Evolutionary conservation across 2,797 vertebrate species (phyloP), one percentile per base, ranked within the genome.

Genomic region (Toxotes lorentzi): DNA sequence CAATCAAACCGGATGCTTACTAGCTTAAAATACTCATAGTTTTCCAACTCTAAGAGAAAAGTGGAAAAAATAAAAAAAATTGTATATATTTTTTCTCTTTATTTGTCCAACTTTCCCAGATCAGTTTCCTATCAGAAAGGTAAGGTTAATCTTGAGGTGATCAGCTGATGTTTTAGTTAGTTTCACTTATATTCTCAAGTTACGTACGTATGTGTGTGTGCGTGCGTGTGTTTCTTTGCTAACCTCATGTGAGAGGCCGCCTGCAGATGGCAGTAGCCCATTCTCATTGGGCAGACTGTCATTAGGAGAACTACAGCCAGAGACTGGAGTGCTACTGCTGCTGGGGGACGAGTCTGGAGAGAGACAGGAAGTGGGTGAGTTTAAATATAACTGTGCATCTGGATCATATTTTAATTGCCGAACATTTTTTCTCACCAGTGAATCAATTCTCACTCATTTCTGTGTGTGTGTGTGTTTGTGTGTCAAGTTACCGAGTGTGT

Each of bases 281-380:
- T 98, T 98, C 86, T 99, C 97, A 14, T 90, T 90, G 4, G 96
- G 95, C 51, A 96, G 87, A 70, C 96, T 98, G 95, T 99, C 98
- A 5, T 98, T 99, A 5, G 98, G 97, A 16, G 97, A 99, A 86
- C 97, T 99, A 82, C 97, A 98, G 67, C 97, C 98, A 0, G 98
- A 99, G 1, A 96, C 97, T 0, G 98, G 98, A 7, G 98, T 98
- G 87, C 98, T 99, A 71, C 98, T 98, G 86, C 98, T 99, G 88
- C 97, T 97, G 19, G 97, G 97, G 61, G 98, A 99, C 0, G 97
- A 99, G 90, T 98, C 97, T 99, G 93, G 0, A 11, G 32, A 38
- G 24, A 57, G 41, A 47, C 23, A 61, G 1, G 47, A 2, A 53
- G 66, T 47, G 7, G 54, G 43, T 40, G 4, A 35, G 50, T 66